Base-by-base conservation (phyloP, 2,888 invertebrate genomes). In the Tenthredo scrophulariae region DNA sequence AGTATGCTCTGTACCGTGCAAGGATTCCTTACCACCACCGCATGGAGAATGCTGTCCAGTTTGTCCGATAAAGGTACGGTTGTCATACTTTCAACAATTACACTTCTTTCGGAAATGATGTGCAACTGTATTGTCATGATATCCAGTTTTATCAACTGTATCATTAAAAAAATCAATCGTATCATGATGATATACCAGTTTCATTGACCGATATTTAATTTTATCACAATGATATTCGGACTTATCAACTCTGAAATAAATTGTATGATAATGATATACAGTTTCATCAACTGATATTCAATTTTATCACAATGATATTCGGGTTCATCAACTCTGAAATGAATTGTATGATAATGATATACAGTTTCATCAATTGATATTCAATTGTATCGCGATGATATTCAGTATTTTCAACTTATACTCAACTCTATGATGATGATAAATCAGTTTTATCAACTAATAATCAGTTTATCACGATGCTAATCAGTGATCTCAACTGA, bases 1-100 rank as follows among this genome's bases (percentile, higher is more conserved):
- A 74, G 87, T 92, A 72, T 93, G 93, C 88, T 91, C 91, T 84
- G 88, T 91, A 37, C 91, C 90, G 65, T 92, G 93, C 86, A 86
- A 85, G 87, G 89, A 92, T 85, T 91, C 92, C 15, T 79, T 88
- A 70, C 91, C 93, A 58, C 90, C 92, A 83, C 87, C 89, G 72
- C 88, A 89, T 2, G 91, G 91, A 84, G 88, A 88, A 82, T 93
- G 93, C 87, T 93, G 93, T 86, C 92, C 92, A 50, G 85, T 90
- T 85, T 93, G 93, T 87, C 91, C 91, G 33, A 89, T 91, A 74
- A 88, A 88, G 88, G 92, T 93, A 86, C 91, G 89, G 87, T 79
- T n/a, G 33, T 6, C 22, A 40, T 40, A 22, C 9, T 33, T 72
- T 72, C 40, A 72, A 26, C 13, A 33, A 43, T 22, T 18, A 74